Percentiles rank a stretch among this genome's conserved stretches.
Evolutionary conservation across 2,888 invertebrate species (phyloP).

Genomic region (Carpatolechia fugitivella): DNA sequence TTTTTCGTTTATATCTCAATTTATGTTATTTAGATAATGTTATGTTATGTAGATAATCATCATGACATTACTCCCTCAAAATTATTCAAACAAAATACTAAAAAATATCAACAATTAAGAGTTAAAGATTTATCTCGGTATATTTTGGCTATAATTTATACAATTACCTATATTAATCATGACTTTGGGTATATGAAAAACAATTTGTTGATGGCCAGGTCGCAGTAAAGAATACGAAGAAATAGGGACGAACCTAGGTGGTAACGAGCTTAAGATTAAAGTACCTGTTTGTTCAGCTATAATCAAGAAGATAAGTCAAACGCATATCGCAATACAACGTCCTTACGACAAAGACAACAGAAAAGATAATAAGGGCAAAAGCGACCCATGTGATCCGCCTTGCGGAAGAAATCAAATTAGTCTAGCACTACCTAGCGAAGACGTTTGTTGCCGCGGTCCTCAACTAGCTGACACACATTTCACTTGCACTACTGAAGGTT

Average conservation of each 20-base stretch:
- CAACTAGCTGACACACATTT: slow-evolving; percentile 62
- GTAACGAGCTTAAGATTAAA: slow-evolving; percentile 71
- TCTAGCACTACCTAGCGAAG: slow-evolving; percentile 58
- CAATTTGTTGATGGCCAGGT: slow-evolving; percentile 71
- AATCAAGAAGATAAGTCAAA: slow-evolving; percentile 72
- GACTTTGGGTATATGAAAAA: slow-evolving; percentile 41
- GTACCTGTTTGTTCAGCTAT: slow-evolving; percentile 61
- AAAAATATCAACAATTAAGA: too few relatives aligned
- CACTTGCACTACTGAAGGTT: slow-evolving; percentile 69
- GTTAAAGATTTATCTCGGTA: neutral
- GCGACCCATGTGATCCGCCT: slow-evolving; percentile 52
- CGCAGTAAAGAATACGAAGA: slow-evolving; percentile 69
- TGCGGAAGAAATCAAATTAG: slow-evolving; percentile 71
- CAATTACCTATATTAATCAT: slow-evolving; percentile 19
- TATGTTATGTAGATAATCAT: too few relatives aligned
- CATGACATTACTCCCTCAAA: too few relatives aligned
- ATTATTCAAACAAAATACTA: too few relatives aligned
- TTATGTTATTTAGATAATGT: too few relatives aligned
- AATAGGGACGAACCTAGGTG: slow-evolving; percentile 64
- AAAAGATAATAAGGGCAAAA: slow-evolving; percentile 20
- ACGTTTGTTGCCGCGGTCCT: slow-evolving; percentile 52
- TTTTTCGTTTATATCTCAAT: too few relatives aligned
- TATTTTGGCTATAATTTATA: slow-evolving; percentile 19
- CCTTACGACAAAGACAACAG: slow-evolving; percentile 34
- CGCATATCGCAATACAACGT: slow-evolving; percentile 61